Evolutionary conservation across 2,888 invertebrate species (phyloP), one percentile per base, ranked within the genome.

Genomic region (Lasioglossum marginatum): DNA sequence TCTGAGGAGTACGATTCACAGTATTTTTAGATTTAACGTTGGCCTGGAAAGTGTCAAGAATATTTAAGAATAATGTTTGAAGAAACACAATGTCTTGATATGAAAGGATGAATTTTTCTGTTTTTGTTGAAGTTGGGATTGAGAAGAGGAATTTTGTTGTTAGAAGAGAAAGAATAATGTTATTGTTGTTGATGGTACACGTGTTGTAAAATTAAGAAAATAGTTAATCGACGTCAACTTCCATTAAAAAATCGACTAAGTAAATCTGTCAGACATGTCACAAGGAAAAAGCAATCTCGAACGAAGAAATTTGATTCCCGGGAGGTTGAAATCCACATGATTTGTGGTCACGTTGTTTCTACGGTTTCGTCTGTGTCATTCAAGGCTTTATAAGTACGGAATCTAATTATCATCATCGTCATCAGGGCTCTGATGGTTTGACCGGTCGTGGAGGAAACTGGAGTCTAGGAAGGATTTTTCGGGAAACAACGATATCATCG

Each of bases 1-100:
- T 77, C 87, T 1, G 88, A 90, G 1, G 89, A 79, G 2, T 83
- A 88, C 40, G 85, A 83, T 23, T 81, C 79, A 1, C 70, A 87
- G 27, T 80, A 74, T 2, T 82, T 80, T 45, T 84, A 87, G 2
- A 60, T 79, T 72, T 84, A 45, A 83, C 10, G 23, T 10, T 19
- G 16, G 66, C 16, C n/a, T n/a, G n/a, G n/a, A n/a, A 31, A 66
- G 27, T 8, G 34, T 16, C 12, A 19, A 31, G 19, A 68, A 34
- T 23, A 34, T 37, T 10, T 16, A 63, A 14, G 2, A 1, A 27
- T 60, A n/a, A 57, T 10, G 3, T 14, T 27, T 27, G 4, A 60
- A 27, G 27, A 0, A 1, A 2, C 27, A 60, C 52, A 8, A 52
- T 52, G 52, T 52, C 23, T 23, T 52, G 23, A 52, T 8, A 8